phyloP scores from a whole-genome alignment of 1,140 invertebrate genomes.

The Micrasema minimum region DNA sequence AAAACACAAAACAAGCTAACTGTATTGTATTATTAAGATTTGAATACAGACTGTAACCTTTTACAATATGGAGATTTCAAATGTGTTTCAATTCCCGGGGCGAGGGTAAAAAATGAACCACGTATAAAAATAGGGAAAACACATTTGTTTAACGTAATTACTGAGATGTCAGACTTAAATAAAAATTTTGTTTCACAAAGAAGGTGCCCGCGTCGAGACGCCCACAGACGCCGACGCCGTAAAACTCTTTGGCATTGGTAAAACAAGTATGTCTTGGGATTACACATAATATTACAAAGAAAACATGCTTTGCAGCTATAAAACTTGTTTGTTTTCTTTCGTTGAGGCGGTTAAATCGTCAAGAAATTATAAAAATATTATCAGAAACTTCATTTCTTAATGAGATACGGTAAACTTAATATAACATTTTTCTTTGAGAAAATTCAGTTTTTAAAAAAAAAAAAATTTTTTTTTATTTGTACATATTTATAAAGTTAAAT shows the following conservation, averaged over 20 bases:
- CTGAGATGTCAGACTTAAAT: conserved; percentile 16
- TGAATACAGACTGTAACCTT: too few relatives aligned
- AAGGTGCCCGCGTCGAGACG: neutral
- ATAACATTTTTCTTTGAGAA: too few relatives aligned
- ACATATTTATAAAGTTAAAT: too few relatives aligned
- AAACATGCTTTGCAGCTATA: too few relatives aligned
- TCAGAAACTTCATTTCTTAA: too few relatives aligned
- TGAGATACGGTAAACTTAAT: too few relatives aligned
- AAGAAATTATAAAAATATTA: too few relatives aligned
- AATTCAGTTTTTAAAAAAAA: too few relatives aligned
- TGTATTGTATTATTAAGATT: neutral
- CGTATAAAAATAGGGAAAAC: conserved; percentile 13
- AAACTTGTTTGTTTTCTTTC: too few relatives aligned
- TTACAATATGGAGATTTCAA: neutral
- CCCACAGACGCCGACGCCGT: neutral
- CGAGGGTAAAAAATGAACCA: conserved; percentile 6
- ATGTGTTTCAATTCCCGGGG: neutral
- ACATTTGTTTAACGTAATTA: conserved; percentile 16
- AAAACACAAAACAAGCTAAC: neutral
- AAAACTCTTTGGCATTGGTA: conserved; percentile 11
- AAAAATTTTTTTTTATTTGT: too few relatives aligned
- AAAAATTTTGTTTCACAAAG: conserved; percentile 1
- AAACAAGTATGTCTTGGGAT: neutral
- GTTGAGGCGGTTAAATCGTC: too few relatives aligned
- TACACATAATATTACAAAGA: too few relatives aligned